These are phyloP conservation scores for Rhagium mordax DNA, from an alignment of 2,888 invertebrate species.

Conservation along the genomic window DNA sequence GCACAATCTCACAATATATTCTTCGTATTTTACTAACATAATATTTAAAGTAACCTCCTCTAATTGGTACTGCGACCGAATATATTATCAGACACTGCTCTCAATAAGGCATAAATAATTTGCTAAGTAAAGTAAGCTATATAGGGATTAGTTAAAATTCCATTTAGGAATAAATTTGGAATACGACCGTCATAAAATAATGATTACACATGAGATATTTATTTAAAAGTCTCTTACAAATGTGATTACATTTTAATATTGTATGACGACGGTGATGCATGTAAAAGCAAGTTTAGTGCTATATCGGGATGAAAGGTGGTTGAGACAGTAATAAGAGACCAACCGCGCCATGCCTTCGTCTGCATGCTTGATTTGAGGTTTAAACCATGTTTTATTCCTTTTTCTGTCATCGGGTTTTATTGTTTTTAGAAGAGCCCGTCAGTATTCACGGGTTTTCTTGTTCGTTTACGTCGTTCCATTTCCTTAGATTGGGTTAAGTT, in stretches of 20 bases:
- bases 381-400: slow-evolving; percentile 26
- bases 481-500: slow-evolving; percentile 13
- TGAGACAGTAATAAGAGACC: slow-evolving; percentile 32
- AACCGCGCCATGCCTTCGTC: neutral
- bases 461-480: slow-evolving; percentile 1
- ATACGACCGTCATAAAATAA: slow-evolving; percentile 56
- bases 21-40: neutral
- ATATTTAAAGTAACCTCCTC: neutral
- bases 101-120: slow-evolving; percentile 59
- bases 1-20: neutral
- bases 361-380: slow-evolving; percentile 36
- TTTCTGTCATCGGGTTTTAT: slow-evolving; percentile 33
- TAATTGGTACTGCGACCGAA: neutral
- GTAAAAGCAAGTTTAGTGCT: slow-evolving; percentile 61
- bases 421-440: slow-evolving; percentile 34
- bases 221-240: slow-evolving; percentile 64
- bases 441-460: slow-evolving; percentile 26
- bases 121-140: slow-evolving; percentile 66
- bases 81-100: neutral
- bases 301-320: slow-evolving; percentile 56
- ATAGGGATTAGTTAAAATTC: slow-evolving; percentile 57
- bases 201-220: slow-evolving; percentile 56
- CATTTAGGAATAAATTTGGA: slow-evolving; percentile 56
- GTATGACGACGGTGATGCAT: slow-evolving; percentile 62
- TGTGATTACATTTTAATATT: slow-evolving; percentile 68